Evolutionary conservation across 37 sponge, comb jelly and placozoan genomes (phyloP), one percentile per base, ranked within the genome.

Genomic region (Mnemiopsis leidyi): DNA sequence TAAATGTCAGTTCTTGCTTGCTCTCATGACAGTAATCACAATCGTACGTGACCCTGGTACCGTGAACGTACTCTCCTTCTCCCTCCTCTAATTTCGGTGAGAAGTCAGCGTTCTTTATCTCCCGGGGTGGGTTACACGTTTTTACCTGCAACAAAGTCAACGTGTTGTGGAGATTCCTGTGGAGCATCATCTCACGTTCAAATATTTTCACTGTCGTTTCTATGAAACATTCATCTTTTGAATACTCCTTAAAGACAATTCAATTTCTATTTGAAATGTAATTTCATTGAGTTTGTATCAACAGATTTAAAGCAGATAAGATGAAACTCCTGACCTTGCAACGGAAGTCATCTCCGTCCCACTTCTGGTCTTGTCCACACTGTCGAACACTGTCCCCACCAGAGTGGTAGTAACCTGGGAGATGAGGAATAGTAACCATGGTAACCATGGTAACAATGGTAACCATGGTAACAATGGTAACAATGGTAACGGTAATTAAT

Each of bases 361-460:
- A 85, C 28, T 37, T 18, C 24, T 21, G 23, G 29, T 85, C 90
- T 3, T 3, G 0, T 0, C 61, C 61, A 37, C 90, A 85, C 0
- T 0, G 0, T 39, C 90, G 38, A 0, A 23, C 26, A 23, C 26
- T 85, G 90, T 38, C 61, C 26, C 61, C 90, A 39, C 90, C 29
- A 0, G 90, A 85, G 21, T 40, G 61, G 90, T 28, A 85, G 61
- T 40, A 85, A 20, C 90, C 90, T 85, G 90, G n/a, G n/a, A n/a
- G n/a, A n/a, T n/a, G n/a, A n/a, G n/a, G n/a, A n/a, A n/a, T n/a
- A n/a, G n/a, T n/a, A n/a, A n/a, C n/a, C n/a, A n/a, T n/a, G n/a
- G n/a, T n/a, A n/a, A n/a, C n/a, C n/a, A n/a, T n/a, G n/a, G n/a
- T n/a, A n/a, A n/a, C n/a, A n/a, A n/a, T n/a, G n/a, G n/a, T n/a